Evolutionary conservation across 2,888 invertebrate species (phyloP), one percentile per base, ranked within the genome.

Genomic region (Colletes collaris): DNA sequence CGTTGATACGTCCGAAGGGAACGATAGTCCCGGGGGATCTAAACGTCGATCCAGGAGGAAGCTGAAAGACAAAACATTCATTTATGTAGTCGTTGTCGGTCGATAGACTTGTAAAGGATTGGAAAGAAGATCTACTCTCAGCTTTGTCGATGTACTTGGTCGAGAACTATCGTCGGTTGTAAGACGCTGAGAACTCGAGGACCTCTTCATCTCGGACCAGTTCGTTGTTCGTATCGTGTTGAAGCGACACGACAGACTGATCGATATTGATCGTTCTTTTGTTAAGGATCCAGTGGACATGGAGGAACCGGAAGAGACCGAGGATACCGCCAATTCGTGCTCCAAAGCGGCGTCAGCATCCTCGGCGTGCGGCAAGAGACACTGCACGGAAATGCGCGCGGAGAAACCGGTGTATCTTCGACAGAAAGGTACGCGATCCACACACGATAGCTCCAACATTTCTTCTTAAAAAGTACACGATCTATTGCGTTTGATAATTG

Each of bases 361-460:
- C 8, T 64, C 76, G 27, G 53, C 62, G 6, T 55, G 63, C 13
- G 76, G 71, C 44, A 82, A 82, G 50, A 76, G 70, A 53, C 87
- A 79, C 58, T 87, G 83, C 62, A 79, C 66, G 19, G 91, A 91
- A 71, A 81, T 89, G 65, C 86, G 82, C 44, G 86, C 85, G 37
- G 90, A 90, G 70, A 91, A 90, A 72, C 90, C 91, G 4, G 86
- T 87, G 52, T 91, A 91, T 81, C 86, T 89, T 65, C 88, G 91
- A 44, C 91, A 91, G 65, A 88, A 87, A 91, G 91, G 91, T 91
- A 85, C 44, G 27, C 27, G 44, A 44, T 44, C 44, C 8, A 8
- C 40, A 0, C 2, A 27, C 5, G 40, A 40, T 40, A 40, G 5
- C 40, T 4, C 16, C 16, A 16, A 2, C 0, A 27, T 27, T 27